Percentiles rank a stretch among this genome's conserved stretches.
These are phyloP conservation scores for Ameiurus melas DNA, from an alignment of 2,113 vertebrate species.

Conservation along the genomic window DNA sequence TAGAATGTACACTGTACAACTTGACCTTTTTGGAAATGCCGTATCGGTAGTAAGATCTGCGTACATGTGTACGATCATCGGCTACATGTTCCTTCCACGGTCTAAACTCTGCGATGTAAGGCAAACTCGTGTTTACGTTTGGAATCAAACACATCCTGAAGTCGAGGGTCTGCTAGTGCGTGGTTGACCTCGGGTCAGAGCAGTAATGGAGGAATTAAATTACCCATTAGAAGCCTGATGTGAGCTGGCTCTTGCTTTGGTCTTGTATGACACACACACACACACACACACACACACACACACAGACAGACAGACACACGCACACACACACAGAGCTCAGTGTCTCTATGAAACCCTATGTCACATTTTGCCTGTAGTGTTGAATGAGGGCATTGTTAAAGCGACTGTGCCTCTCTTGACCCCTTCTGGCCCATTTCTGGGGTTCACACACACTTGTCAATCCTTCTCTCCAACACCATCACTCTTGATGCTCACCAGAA, in stretches of 20 bases:
- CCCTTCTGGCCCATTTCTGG: constrained; percentile 4
- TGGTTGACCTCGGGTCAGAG: constrained; percentile 22
- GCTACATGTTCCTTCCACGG: no score
- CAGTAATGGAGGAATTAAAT: constrained; percentile 44
- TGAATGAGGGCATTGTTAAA: constrained; percentile 43
- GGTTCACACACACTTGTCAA: constrained; percentile 50
- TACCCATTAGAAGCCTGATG: constrained; percentile 34
- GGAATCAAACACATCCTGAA: constrained; percentile 30
- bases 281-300: constrained; percentile 29
- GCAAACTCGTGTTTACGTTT: constrained; percentile 25
- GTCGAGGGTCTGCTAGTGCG: neutral
- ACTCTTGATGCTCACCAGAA: constrained; percentile 41
- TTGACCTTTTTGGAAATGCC: constrained; percentile 32
- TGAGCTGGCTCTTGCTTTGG: neutral
- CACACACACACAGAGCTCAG: constrained; percentile 26
- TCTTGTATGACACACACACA: neutral
- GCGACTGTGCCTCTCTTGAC: constrained; percentile 27
- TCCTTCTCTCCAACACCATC: constrained; percentile 38
- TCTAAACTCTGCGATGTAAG: neutral
- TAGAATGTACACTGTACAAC: neutral
- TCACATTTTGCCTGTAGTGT: constrained; percentile 27
- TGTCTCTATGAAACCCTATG: constrained; percentile 19
- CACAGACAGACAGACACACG: constrained; percentile 26
- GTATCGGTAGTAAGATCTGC: neutral
- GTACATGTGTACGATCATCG: constrained; percentile 3